phyloP scores from a whole-genome alignment of 1,140 invertebrate species.

The Bombus affinis region DNA sequence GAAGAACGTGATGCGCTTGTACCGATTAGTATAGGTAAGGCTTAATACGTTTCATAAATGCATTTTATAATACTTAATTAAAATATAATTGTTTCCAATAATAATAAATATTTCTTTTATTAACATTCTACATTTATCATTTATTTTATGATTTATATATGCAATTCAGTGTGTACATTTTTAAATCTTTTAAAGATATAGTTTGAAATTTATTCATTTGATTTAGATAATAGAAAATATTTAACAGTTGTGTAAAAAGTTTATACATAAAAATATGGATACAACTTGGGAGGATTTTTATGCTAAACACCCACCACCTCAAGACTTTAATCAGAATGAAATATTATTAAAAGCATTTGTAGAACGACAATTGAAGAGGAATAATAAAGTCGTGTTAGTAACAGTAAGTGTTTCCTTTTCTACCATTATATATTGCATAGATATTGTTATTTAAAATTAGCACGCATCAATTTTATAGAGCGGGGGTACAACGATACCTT shows the following conservation, averaged over 20 bases:
- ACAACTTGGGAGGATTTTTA: slow-evolving; percentile 92
- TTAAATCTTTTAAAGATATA: neutral
- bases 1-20: neutral
- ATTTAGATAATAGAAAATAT: neutral
- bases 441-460: neutral
- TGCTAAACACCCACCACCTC: slow-evolving; percentile 87
- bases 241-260: slow-evolving; percentile 5
- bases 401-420: slow-evolving; percentile 85
- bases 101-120: neutral
- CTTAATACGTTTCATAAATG: neutral
- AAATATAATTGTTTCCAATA: neutral
- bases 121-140: neutral
- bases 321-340: slow-evolving; percentile 88
- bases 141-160: neutral
- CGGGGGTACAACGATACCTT: slow-evolving; percentile 97
- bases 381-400: slow-evolving; percentile 88
- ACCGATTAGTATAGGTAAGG: neutral
- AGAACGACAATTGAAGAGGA: slow-evolving; percentile 84
- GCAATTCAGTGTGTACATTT: neutral
- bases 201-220: neutral
- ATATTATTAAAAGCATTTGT: slow-evolving; percentile 88
- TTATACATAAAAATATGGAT: slow-evolving; percentile 76
- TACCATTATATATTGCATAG: neutral
- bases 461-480: slow-evolving; percentile 85
- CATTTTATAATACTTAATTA: neutral